These are phyloP conservation scores for Colletes latitarsis DNA, from an alignment of 1,140 invertebrate species.

Conservation along the genomic window DNA sequence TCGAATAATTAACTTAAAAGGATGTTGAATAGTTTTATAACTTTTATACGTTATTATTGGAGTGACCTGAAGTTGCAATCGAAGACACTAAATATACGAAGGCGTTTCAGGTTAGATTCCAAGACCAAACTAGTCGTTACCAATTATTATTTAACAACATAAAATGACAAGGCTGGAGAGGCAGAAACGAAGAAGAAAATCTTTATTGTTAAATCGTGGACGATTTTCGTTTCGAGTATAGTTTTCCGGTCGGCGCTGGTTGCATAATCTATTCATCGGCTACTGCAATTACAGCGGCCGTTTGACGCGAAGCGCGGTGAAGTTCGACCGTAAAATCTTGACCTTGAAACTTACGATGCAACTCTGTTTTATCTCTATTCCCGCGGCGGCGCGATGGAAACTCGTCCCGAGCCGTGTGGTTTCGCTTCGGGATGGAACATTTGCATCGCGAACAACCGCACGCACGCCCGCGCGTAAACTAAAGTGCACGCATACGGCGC, in stretches of 20 bases:
- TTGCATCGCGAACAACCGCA: conserved; percentile 24
- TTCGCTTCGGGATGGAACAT: not conserved
- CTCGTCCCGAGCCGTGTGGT: not conserved
- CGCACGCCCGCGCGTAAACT: conserved; percentile 6
- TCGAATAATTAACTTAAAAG: too few relatives aligned
- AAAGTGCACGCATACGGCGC: conserved; percentile 8
- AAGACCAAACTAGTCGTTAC: too few relatives aligned
- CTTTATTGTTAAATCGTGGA: not conserved
- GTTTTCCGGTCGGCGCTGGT: conserved; percentile 16
- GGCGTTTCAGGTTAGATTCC: too few relatives aligned
- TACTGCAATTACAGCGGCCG: conserved; percentile 10
- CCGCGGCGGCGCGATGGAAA: not conserved
- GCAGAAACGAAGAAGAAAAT: not conserved
- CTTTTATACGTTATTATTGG: too few relatives aligned
- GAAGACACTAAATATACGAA: too few relatives aligned
- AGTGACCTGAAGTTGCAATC: too few relatives aligned
- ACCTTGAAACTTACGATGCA: conserved; percentile 37
- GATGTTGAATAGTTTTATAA: too few relatives aligned
- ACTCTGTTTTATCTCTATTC: not conserved
- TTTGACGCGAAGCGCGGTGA: conserved; percentile 28
- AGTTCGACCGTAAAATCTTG: conserved; percentile 34
- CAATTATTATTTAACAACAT: too few relatives aligned
- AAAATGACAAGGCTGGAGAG: not conserved
- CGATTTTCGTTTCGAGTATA: conserved; percentile 3
- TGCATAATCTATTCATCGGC: conserved; percentile 45